phyloP scores from a whole-genome alignment of 2,888 invertebrate genomes.

The Glyphotaelius pellucidus region DNA sequence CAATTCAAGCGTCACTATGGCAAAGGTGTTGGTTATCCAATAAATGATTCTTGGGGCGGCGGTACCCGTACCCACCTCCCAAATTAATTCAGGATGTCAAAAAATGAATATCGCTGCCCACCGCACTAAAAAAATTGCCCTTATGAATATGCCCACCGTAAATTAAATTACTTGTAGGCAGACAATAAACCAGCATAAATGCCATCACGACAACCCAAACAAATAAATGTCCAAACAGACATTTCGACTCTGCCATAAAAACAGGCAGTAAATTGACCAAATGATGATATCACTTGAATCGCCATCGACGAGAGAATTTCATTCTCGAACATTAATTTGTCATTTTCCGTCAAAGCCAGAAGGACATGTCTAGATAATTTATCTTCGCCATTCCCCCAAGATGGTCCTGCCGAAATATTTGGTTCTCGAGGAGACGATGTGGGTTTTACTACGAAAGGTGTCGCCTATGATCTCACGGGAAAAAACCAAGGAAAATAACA shows the following conservation, averaged over 20 bases:
- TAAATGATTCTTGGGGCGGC: no score
- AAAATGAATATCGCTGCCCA: neutral
- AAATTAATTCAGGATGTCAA: neutral
- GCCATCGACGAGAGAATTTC: neutral
- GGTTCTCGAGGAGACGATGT: conserved; percentile 9
- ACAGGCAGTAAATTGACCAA: neutral
- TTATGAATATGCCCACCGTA: neutral
- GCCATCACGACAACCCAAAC: neutral
- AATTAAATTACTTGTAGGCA: neutral
- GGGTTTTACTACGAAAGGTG: conserved; percentile 14
- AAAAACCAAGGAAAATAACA: neutral
- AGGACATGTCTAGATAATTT: conserved; percentile 22
- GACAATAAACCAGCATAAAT: neutral
- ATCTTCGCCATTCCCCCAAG: conserved; percentile 20
- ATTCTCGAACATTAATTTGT: conserved; percentile 4
- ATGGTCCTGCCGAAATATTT: conserved; percentile 25
- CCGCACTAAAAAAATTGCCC: neutral
- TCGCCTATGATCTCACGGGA: conserved; percentile 43
- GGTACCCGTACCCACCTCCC: no score
- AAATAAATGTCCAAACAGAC: neutral
- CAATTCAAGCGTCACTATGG: no score
- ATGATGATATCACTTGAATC: conserved; percentile 5
- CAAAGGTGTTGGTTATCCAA: no score
- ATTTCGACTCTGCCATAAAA: neutral
- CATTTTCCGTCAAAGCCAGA: conserved; percentile 11